Base-by-base conservation (phyloP, 1,140 invertebrate species). In the Aradophagus sp. region DNA sequence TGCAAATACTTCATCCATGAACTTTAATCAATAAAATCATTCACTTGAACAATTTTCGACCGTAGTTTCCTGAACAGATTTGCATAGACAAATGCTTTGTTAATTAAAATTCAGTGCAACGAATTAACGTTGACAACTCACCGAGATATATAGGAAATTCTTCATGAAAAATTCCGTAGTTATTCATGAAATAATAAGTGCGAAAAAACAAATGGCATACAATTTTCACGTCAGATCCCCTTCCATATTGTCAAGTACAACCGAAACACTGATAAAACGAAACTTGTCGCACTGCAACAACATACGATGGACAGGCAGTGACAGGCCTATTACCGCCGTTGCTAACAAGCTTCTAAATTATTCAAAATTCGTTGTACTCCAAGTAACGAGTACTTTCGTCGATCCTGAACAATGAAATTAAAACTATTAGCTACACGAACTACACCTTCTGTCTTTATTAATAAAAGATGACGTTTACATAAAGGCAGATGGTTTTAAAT, bases 351-450 rank as follows among this genome's bases (percentile, higher is more conserved):
- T 44, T 48, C 29, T 56, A 41, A 61, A 62, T 62, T 62, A 69
- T 69, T 69, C 35, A 55, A 62, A 52, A 52, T 53, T 7, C 52
- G 39, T 42, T 13, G 32, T 53, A 52, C 50, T 48, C 48, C n/a
- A n/a, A n/a, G n/a, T n/a, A n/a, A n/a, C n/a, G n/a, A n/a, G n/a
- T n/a, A n/a, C n/a, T n/a, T n/a, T n/a, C n/a, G n/a, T n/a, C n/a
- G n/a, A n/a, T n/a, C n/a, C n/a, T n/a, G n/a, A n/a, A n/a, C n/a
- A n/a, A n/a, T n/a, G n/a, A n/a, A n/a, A n/a, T n/a, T n/a, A n/a
- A n/a, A n/a, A 8, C 20, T 4, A 4, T 8, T 8, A 23, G 20
- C 20, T 5, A 8, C 20, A 23, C 20, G 20, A 23, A 23, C n/a
- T n/a, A n/a, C n/a, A 23, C 8, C 20, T 23, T 23, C 20, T 23